Conservation (phyloP, 2,888 invertebrate species). For the Megastigmus dorsalis region DNA sequence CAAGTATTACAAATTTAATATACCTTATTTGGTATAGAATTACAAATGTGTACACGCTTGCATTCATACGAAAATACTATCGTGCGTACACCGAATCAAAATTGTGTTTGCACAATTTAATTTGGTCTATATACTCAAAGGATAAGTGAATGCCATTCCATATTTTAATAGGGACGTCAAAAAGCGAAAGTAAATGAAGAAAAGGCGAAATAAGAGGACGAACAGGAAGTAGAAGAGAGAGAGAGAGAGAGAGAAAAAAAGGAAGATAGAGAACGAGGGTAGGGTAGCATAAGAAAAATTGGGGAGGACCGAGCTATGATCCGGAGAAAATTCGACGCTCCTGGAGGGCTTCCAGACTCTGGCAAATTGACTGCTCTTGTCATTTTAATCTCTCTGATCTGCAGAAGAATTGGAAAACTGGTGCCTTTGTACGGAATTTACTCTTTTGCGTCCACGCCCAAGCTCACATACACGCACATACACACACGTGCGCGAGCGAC, state of each 20-base stretch:
- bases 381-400: conserved; percentile 56
- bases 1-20: too few relatives aligned
- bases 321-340: conserved; percentile 47
- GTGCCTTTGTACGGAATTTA: conserved; percentile 49
- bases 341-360: conserved; percentile 52
- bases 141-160: not conserved
- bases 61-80: too few relatives aligned
- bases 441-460: not conserved
- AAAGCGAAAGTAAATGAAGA: conserved; percentile 11
- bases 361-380: conserved; percentile 56
- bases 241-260: conserved; percentile 14
- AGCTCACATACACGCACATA: not conserved
- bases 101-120: conserved; percentile 36
- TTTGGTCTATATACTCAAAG: not conserved
- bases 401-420: conserved; percentile 33
- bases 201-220: not conserved
- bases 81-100: too few relatives aligned
- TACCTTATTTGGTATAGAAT: too few relatives aligned
- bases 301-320: too few relatives aligned
- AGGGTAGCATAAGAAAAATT: too few relatives aligned
- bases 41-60: too few relatives aligned
- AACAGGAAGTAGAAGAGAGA: not conserved
- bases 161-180: not conserved
- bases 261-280: conserved; percentile 24
- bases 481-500: not conserved